Base-by-base conservation (phyloP, 1,140 invertebrate genomes). In the Helicoverpa zea region DNA sequence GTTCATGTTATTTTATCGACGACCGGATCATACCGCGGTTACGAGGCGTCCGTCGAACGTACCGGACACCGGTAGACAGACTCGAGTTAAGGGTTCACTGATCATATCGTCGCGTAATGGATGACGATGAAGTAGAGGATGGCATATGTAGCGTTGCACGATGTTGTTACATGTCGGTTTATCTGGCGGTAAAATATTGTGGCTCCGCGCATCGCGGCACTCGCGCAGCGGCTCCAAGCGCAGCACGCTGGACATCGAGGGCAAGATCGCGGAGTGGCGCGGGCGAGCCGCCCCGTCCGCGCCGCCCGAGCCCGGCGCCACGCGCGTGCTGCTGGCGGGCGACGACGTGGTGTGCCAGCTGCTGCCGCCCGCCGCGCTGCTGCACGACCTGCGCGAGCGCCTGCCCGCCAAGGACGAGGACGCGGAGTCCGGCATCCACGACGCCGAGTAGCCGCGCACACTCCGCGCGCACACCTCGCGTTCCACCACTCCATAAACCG, bases 171-270 rank as follows among this genome's bases (percentile, higher is more conserved):
- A 10, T 23, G 56, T 58, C 16, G 16, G 18, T 23, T 63, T 63
- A 63, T 63, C 59, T 63, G 30, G 23, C 59, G 59, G 14, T 63
- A 63, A 61, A 63, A 12, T 12, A 51, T 12, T 2, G 16, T 0
- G 23, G 23, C 23, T 12, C 2, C 5, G 16, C n/a, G 63, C 4
- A 1, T 5, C 5, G 64, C 68, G 13, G 16, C 68, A 58, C 64
- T 81, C 75, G 51, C 58, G 79, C 74, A 93, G 93, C 66, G 92
- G 92, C 18, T 94, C 93, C 49, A 94, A 94, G 87, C 90, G 93
- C 79, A 94, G 92, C 90, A 94, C 93, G 80, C 89, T 94, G 59
- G 93, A 94, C 90, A 93, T 94, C 90, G 93, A 94, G 88, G 93
- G 92, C 78, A 94, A 94, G 90, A 92, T 94, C 75, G 92, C 91